These are phyloP conservation scores for Meloidogyne floridensis DNA, from an alignment of 1,140 invertebrate species.

Conservation along the genomic window DNA sequence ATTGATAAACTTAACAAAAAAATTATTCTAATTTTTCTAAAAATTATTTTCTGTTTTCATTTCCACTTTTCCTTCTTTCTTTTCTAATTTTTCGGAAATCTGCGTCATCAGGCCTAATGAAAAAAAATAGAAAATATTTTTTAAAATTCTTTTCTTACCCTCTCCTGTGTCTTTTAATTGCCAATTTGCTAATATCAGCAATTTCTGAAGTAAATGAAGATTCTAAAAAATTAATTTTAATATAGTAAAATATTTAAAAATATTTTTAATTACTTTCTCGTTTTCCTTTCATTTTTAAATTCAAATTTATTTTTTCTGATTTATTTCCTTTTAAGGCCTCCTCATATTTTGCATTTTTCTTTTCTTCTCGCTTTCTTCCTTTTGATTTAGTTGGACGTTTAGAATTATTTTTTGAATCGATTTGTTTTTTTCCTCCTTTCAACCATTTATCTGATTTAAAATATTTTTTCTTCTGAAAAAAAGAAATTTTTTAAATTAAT, in stretches of 20 bases:
- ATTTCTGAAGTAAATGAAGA: conserved; percentile 48
- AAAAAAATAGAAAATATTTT: conserved; percentile 13
- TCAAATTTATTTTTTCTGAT: conserved; percentile 12
- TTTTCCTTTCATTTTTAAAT: neutral
- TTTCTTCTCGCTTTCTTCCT: conserved; percentile 17
- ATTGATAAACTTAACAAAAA: neutral
- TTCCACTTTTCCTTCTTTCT: conserved; percentile 47
- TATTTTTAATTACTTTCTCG: neutral
- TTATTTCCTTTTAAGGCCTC: conserved; percentile 20
- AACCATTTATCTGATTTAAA: neutral
- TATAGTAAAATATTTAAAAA: conserved; percentile 18
- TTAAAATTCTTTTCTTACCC: conserved; percentile 31
- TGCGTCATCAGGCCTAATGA: conserved; percentile 52
- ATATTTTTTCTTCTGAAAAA: neutral
- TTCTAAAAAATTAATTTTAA: conserved; percentile 24
- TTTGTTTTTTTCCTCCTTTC: neutral
- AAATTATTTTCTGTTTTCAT: conserved; percentile 38
- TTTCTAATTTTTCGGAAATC: conserved; percentile 45
- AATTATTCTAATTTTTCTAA: conserved; percentile 4
- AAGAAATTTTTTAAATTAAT: neutral
- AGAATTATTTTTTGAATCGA: neutral
- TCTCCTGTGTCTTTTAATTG: conserved; percentile 47
- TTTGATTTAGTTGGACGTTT: neutral
- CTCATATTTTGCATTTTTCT: conserved; percentile 14
- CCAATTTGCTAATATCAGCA: conserved; percentile 27